These are phyloP conservation scores for Sminthurinus aureus DNA, from an alignment of 2,888 invertebrate genomes.

Conservation along the genomic window DNA sequence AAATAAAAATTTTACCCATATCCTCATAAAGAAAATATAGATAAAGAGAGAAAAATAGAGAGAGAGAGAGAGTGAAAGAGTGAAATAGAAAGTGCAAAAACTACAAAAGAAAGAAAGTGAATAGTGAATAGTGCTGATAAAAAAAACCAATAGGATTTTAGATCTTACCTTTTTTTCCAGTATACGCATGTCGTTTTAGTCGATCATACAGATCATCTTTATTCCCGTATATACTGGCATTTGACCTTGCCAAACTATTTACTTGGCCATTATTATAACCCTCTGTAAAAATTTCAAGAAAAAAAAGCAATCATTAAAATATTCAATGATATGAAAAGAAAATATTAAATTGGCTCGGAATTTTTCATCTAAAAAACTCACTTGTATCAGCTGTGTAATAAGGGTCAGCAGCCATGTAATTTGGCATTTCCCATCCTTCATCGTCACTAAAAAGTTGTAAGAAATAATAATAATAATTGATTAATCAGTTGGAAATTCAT, in stretches of 20 bases:
- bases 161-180: conserved; percentile 86
- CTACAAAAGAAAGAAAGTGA: no score
- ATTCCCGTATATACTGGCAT: conserved; percentile 92
- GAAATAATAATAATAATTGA: no score
- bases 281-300: conserved; percentile 63
- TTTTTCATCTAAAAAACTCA: not conserved
- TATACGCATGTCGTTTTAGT: conserved; percentile 93
- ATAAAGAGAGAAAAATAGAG: not conserved
- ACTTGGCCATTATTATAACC: conserved; percentile 85
- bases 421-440: conserved; percentile 97
- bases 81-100: conserved; percentile 3
- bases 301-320: not conserved
- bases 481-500: no score
- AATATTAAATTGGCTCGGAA: not conserved
- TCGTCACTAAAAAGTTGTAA: conserved; percentile 64
- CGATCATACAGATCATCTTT: conserved; percentile 95
- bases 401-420: conserved; percentile 86
- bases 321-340: not conserved
- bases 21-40: not conserved
- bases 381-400: conserved; percentile 81
- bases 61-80: not conserved
- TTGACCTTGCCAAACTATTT: conserved; percentile 91
- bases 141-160: conserved; percentile 41
- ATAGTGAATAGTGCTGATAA: no score
- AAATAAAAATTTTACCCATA: not conserved